These are phyloP conservation scores for Ia io DNA, from an alignment of 2,113 vertebrate species.

Conservation along the genomic window DNA sequence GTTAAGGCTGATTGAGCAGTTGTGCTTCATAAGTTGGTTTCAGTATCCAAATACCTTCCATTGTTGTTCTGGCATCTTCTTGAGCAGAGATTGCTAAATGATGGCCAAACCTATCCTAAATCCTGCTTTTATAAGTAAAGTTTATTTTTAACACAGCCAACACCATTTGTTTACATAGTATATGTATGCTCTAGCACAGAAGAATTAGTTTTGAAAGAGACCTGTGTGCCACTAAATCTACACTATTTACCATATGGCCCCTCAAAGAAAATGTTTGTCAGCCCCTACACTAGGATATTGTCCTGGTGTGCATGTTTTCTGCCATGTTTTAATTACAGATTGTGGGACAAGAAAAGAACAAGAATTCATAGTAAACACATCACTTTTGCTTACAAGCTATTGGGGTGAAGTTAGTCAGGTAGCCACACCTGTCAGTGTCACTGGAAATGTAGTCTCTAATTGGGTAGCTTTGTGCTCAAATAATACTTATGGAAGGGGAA, in stretches of 20 bases:
- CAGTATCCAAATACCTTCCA: neutral
- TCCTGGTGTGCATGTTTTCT: neutral
- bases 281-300: neutral
- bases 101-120: neutral
- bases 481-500: neutral
- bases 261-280: neutral
- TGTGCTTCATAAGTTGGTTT: neutral
- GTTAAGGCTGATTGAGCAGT: neutral
- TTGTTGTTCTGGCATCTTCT: neutral
- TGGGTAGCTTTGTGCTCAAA: neutral
- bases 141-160: neutral
- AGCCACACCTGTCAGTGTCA: neutral
- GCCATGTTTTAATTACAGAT: neutral
- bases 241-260: neutral
- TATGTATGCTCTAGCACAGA: neutral
- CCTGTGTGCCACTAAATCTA: neutral
- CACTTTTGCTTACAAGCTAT: neutral
- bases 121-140: constrained; percentile 32
- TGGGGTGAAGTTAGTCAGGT: neutral
- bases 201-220: neutral
- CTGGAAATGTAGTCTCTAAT: neutral
- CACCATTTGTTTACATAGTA: neutral
- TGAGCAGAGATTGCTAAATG: neutral
- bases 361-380: neutral
- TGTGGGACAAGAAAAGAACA: neutral